Evolutionary conservation across 2,888 invertebrate genomes (phyloP), one percentile per base, ranked within the genome.

Genomic region (Thymelicus sylvestris): DNA sequence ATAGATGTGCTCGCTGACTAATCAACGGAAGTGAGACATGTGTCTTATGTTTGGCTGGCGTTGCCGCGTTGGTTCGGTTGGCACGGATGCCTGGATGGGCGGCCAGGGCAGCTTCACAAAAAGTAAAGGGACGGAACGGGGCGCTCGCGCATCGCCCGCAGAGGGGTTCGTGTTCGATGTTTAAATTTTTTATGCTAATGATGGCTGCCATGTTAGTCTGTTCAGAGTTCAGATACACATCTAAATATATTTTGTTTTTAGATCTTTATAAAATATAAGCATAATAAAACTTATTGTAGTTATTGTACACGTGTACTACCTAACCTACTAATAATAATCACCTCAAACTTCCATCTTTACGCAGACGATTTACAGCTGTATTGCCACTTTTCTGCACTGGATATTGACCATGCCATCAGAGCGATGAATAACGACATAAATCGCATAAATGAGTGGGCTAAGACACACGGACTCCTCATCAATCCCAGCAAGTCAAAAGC

Each of bases 141-240:
- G 73, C 78, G 74, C 47, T 63, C 64, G 52, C 64, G 52, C 50
- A 39, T 74, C 76, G 74, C 71, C 69, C 41, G 67, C 75, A 66
- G 79, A 83, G 81, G 87, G 88, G 86, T 83, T 83, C 80, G 81
- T 72, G 73, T 79, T 73, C 66, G 74, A 78, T 82, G 84, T 85
- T 88, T 83, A 83, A 55, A 83, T 89, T 90, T 90, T 90, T 90
- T 90, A 86, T 86, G 79, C 74, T 78, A 73, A 72, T 67, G 75
- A 60, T 64, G 73, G 74, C 79, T 80, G 78, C 79, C 80, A 78
- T 76, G 79, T 78, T 78, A 70, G 39, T 61, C 31, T n/a, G 15
- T 59, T 66, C n/a, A 19, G 19, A 19, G 19, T 19, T 19, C 19
- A 19, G 19, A 19, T 19, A 19, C 19, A 19, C 19, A 19, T 19